These are phyloP conservation scores for Lucilia cuprina DNA, from an alignment of 1,140 invertebrate genomes.

Conservation along the genomic window DNA sequence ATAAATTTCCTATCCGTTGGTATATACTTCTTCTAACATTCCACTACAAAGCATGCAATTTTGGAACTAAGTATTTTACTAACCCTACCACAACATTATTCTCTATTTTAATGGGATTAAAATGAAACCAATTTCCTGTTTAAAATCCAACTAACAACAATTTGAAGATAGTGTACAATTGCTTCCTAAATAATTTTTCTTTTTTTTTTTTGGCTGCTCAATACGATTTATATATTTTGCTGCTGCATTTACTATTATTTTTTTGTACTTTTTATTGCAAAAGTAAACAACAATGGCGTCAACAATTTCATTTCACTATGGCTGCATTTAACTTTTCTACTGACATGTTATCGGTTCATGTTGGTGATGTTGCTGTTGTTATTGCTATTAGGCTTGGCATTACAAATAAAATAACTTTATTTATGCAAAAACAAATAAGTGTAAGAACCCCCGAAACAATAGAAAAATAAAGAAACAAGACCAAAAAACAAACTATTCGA, in stretches of 20 bases:
- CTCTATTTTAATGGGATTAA: no score
- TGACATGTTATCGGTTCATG: neutral
- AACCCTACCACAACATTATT: no score
- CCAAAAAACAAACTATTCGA: neutral
- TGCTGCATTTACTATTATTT: neutral
- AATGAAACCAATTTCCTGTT: no score
- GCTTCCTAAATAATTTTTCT: neutral
- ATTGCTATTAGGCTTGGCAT: neutral
- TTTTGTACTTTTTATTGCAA: neutral
- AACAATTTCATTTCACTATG: neutral
- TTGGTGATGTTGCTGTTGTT: neutral
- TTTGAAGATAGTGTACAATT: neutral
- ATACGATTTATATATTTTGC: no score
- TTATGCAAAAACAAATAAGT: neutral
- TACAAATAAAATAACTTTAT: conserved; percentile 16
- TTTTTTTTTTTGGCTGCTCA: no score
- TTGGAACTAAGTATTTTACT: no score
- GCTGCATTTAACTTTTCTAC: neutral
- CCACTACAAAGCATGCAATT: no score
- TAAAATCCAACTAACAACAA: no score
- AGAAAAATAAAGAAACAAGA: no score
- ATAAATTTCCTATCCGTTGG: no score
- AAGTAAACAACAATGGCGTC: conserved; percentile 14
- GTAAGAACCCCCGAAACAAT: neutral
- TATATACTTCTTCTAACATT: no score